Conservation (phyloP, 2,113 vertebrate genomes). For the Poicephalus gulielmi region DNA sequence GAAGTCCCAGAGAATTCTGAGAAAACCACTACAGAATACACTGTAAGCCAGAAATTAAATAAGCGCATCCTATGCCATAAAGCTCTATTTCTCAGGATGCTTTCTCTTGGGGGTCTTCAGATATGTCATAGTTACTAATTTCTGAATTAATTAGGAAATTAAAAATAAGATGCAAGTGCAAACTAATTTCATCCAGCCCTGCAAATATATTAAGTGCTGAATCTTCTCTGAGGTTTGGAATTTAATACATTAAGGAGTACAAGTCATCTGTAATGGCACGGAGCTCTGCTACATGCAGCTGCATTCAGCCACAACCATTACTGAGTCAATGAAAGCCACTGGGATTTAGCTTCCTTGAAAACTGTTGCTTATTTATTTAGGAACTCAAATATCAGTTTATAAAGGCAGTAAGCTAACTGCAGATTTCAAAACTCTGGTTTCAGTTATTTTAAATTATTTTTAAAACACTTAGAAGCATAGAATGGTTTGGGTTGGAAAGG, state of each 20-base stretch:
- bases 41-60: not conserved
- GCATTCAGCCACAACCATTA: not conserved
- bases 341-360: not conserved
- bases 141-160: not conserved
- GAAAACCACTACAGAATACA: not conserved
- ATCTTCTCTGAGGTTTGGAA: not conserved
- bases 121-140: fast-evolving
- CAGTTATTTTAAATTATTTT: not conserved
- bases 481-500: not conserved
- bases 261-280: not conserved
- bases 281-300: not conserved
- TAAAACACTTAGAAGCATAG: not conserved
- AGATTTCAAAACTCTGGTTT: not conserved
- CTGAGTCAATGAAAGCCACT: not conserved
- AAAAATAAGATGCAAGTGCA: not conserved
- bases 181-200: constrained; percentile 1
- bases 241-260: constrained; percentile 5
- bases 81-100: not conserved
- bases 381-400: not conserved
- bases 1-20: not conserved
- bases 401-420: not conserved
- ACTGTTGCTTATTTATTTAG: not conserved
- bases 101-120: not conserved
- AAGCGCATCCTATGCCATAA: not conserved
- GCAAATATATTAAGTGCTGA: not conserved